A percentile compares a stretch with the other conserved stretches of the same genome.
phyloP scores from a whole-genome alignment of 2,888 invertebrate species.

The Prosopocoilus inquinatus region DNA sequence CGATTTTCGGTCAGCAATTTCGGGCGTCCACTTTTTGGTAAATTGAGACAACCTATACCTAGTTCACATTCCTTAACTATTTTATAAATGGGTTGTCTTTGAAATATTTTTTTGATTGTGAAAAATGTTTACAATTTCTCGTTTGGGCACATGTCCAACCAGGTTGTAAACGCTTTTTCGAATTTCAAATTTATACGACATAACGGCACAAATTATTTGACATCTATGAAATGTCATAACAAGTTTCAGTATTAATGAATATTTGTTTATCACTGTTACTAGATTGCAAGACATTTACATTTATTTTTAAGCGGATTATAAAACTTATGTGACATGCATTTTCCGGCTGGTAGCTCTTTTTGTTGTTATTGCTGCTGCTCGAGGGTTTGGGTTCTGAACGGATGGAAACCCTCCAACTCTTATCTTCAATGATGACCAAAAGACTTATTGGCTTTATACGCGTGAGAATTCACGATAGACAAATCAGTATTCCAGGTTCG shows the following conservation, averaged over 20 bases:
- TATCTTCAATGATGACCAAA: too few relatives aligned
- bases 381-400: too few relatives aligned
- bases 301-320: neutral
- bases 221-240: neutral
- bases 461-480: too few relatives aligned
- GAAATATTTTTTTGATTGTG: neutral
- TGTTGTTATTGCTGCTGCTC: too few relatives aligned
- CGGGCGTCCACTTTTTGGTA: neutral
- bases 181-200: neutral
- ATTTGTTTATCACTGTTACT: neutral
- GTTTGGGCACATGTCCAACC: neutral
- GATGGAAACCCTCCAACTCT: too few relatives aligned
- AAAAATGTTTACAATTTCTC: neutral
- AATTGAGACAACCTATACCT: neutral
- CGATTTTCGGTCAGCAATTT: neutral
- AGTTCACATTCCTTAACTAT: neutral
- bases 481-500: too few relatives aligned
- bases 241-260: neutral
- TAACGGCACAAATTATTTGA: neutral
- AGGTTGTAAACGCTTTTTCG: neutral
- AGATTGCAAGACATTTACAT: neutral
- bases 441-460: too few relatives aligned
- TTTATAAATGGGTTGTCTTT: neutral
- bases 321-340: too few relatives aligned
- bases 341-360: too few relatives aligned